phyloP scores from a whole-genome alignment of 2,797 vertebrate genomes.

The Echeneis naucrates region DNA sequence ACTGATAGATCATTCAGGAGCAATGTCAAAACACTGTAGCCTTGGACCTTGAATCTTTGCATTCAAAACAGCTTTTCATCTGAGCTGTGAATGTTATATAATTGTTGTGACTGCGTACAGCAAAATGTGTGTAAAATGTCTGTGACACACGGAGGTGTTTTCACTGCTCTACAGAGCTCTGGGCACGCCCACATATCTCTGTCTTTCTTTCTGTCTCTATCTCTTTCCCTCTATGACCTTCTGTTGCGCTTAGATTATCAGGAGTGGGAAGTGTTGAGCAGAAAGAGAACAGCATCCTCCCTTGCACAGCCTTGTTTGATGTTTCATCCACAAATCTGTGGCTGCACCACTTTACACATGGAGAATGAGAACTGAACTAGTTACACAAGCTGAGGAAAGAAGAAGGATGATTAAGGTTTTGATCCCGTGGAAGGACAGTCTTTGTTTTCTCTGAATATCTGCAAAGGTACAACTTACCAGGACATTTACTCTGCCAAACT shows the following conservation, averaged over 20 bases:
- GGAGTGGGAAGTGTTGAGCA: conserved; percentile 74
- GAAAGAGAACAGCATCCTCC: conserved; percentile 67
- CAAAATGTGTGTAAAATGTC: conserved; percentile 68
- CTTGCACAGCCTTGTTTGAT: conserved; percentile 67
- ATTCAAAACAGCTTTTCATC: conserved; percentile 57
- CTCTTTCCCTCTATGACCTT: conserved; percentile 73
- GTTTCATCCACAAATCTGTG: conserved; percentile 68
- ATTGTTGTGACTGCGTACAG: conserved; percentile 53
- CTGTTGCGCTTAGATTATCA: conserved; percentile 64
- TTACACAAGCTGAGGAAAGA: conserved; percentile 50
- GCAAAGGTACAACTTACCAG: conserved; percentile 79
- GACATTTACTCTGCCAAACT: conserved; percentile 80
- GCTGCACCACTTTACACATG: conserved; percentile 49
- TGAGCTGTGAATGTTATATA: conserved; percentile 59
- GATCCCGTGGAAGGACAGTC: conserved; percentile 23
- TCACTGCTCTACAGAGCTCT: conserved; percentile 60
- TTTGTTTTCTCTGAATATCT: conserved; percentile 30
- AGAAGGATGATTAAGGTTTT: conserved; percentile 30
- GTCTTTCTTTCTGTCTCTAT: conserved; percentile 67
- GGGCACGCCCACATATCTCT: conserved; percentile 67
- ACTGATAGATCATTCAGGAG: conserved; percentile 18
- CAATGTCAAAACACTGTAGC: conserved; percentile 42
- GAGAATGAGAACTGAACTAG: conserved; percentile 48
- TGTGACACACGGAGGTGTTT: conserved; percentile 76
- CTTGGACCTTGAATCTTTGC: conserved; percentile 50